Conservation (phyloP, 2,113 vertebrate species). For the Lota lota region DNA sequence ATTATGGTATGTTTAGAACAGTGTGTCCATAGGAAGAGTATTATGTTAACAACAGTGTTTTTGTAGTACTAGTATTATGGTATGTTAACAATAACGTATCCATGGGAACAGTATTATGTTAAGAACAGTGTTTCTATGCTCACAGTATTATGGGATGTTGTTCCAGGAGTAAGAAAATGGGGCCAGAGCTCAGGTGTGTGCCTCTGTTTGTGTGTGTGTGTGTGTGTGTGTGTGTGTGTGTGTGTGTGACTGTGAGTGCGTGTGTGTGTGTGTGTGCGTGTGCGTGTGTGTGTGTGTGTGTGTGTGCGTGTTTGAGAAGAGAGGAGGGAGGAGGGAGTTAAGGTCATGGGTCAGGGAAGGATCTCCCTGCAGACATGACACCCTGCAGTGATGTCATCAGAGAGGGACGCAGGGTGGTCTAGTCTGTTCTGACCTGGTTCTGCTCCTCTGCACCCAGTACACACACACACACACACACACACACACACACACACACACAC, state of each 20-base stretch:
- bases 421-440: neutral
- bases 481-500: neutral
- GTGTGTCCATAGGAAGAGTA: no score
- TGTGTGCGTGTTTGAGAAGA: conserved; percentile 1
- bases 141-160: no score
- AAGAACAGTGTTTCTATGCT: no score
- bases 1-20: no score
- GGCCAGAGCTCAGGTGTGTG: neutral
- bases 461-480: neutral
- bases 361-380: no score
- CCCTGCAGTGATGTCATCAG: neutral
- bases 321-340: no score
- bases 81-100: no score
- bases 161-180: no score
- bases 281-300: conserved; percentile 6
- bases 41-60: no score
- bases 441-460: neutral
- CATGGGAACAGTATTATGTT: no score
- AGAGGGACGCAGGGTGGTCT: neutral
- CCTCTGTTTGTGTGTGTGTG: conserved; percentile 11
- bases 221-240: conserved; percentile 7
- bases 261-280: conserved; percentile 16
- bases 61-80: no score
- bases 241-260: conserved; percentile 1
- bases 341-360: no score